Evolutionary conservation across 2,113 vertebrate genomes (phyloP).

Genomic region (Globicephala melas): DNA sequence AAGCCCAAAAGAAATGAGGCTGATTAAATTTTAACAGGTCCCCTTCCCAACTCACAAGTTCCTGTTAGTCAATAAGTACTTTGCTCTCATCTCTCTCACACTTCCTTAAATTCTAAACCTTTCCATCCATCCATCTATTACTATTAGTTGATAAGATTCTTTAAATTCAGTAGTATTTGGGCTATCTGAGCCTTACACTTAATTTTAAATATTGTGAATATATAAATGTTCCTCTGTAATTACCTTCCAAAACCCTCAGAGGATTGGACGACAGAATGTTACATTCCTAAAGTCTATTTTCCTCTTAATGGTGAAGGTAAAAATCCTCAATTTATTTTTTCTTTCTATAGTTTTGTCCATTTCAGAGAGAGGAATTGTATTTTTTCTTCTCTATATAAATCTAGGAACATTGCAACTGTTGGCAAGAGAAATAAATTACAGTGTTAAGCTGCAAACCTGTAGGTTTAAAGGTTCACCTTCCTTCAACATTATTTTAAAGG

Average conservation of each 20-base stretch:
- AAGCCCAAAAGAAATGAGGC: background rate
- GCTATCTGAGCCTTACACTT: background rate
- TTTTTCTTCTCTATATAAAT: slow-evolving; percentile 55
- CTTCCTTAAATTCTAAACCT: background rate
- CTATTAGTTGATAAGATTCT: background rate
- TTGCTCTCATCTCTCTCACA: background rate
- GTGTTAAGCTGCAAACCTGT: slow-evolving; percentile 51
- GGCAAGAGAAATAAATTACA: slow-evolving; percentile 70
- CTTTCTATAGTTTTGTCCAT: slow-evolving; percentile 23
- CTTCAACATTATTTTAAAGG: slow-evolving; percentile 62
- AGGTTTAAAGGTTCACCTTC: slow-evolving; percentile 58
- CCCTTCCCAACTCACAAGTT: background rate
- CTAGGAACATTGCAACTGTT: slow-evolving; percentile 33
- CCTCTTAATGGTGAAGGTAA: slow-evolving; percentile 30
- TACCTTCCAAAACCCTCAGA: slow-evolving; percentile 35
- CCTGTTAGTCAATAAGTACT: background rate
- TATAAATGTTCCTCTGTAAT: slow-evolving; percentile 28
- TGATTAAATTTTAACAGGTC: background rate
- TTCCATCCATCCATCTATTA: background rate
- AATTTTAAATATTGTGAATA: slow-evolving; percentile 33
- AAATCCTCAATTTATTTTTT: slow-evolving; percentile 22
- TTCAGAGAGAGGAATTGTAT: slow-evolving; percentile 56
- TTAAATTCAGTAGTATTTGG: background rate
- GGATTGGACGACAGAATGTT: background rate
- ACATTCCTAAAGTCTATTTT: slow-evolving; percentile 31